phyloP scores from a whole-genome alignment of 2,797 vertebrate genomes.

The Crypturellus tataupa region DNA sequence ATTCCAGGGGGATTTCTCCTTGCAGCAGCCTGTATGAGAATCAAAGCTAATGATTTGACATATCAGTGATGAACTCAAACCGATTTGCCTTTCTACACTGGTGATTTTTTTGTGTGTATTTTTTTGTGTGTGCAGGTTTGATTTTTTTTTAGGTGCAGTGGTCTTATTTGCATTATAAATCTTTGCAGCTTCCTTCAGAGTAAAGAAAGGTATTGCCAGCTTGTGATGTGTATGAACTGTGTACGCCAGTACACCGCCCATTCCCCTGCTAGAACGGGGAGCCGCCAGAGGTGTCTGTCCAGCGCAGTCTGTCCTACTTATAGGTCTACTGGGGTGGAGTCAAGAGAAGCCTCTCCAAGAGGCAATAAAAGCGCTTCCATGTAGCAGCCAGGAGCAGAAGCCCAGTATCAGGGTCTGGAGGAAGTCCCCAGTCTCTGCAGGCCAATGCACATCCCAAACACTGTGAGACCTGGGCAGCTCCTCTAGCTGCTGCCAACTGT shows the following conservation, averaged over 20 bases:
- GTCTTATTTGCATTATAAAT: neutral
- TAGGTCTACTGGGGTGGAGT: neutral
- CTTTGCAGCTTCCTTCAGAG: neutral
- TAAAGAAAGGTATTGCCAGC: neutral
- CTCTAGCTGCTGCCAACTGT: neutral
- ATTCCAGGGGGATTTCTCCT: slow-evolving; percentile 25
- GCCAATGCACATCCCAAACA: neutral
- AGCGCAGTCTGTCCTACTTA: neutral
- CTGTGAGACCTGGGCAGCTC: neutral
- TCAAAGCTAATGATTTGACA: neutral
- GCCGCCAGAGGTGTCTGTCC: neutral
- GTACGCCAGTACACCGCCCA: accelerated
- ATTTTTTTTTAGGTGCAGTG: neutral
- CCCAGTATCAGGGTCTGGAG: neutral
- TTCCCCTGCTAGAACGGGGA: neutral
- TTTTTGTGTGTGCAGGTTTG: too few species aligned
- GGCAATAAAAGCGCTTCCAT: neutral
- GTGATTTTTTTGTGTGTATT: accelerated
- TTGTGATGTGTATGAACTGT: neutral
- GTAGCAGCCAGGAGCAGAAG: neutral
- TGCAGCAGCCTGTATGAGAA: neutral
- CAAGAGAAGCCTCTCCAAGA: neutral
- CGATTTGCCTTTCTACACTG: neutral
- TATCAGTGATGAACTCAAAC: neutral
- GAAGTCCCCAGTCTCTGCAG: neutral